phyloP scores from a whole-genome alignment of 2,888 invertebrate genomes.

The Eupithecia vulgata region DNA sequence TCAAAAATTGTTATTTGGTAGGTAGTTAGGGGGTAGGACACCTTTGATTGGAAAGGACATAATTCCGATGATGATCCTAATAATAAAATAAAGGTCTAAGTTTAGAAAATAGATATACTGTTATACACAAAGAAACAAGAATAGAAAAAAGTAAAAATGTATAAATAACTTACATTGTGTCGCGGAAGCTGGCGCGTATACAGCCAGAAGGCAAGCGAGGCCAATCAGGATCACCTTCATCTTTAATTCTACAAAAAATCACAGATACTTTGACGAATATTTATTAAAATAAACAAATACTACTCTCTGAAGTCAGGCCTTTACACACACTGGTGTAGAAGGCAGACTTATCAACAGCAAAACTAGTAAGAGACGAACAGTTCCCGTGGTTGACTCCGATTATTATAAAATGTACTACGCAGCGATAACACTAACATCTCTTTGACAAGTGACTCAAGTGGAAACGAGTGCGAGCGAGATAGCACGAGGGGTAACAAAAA shows the following conservation, averaged over 20 bases:
- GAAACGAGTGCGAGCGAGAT: slow-evolving; percentile 69
- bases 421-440: slow-evolving; percentile 75
- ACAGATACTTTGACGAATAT: slow-evolving; percentile 78
- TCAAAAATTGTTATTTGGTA: neutral
- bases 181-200: slow-evolving; percentile 79
- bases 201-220: slow-evolving; percentile 77
- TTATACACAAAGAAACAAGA: slow-evolving; percentile 31
- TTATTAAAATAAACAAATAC: slow-evolving; percentile 50
- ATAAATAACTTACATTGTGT: slow-evolving; percentile 87
- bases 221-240: slow-evolving; percentile 84
- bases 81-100: neutral
- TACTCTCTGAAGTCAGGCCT: slow-evolving; percentile 84
- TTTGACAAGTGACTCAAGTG: slow-evolving; percentile 67
- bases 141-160: slow-evolving; percentile 43
- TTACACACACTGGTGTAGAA: slow-evolving; percentile 97
- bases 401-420: slow-evolving; percentile 75
- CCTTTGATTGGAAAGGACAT: neutral
- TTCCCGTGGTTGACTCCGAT: slow-evolving; percentile 63
- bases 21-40: neutral
- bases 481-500: slow-evolving; percentile 57
- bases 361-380: slow-evolving; percentile 63
- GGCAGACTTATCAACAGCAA: slow-evolving; percentile 84
- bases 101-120: neutral
- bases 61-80: neutral
- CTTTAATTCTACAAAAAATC: slow-evolving; percentile 70